Percentiles rank a stretch among this genome's conserved stretches.
Evolutionary conservation across 2,888 invertebrate genomes (phyloP).

Genomic region (Neoascia interrupta): DNA sequence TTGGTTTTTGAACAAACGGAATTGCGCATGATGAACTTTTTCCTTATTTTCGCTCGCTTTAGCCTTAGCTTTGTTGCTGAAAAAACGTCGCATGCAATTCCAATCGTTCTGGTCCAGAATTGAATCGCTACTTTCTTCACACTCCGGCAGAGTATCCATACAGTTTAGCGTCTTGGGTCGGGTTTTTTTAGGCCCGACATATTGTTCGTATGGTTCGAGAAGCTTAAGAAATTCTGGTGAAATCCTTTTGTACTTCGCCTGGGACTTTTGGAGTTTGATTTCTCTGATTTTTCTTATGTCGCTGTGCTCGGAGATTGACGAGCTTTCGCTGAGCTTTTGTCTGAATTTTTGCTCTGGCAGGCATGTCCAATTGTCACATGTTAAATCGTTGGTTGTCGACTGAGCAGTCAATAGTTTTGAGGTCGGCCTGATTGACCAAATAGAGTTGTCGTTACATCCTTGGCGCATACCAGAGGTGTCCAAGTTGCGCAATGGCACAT

Average conservation of each 20-base stretch:
- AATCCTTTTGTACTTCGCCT: conserved; percentile 29
- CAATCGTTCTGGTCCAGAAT: no score
- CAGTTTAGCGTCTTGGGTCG: no score
- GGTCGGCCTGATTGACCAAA: conserved; percentile 4
- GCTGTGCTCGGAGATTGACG: neutral
- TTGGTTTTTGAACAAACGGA: no score
- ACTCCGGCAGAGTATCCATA: neutral
- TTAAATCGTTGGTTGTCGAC: neutral
- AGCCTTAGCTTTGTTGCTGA: no score
- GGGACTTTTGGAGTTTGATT: neutral
- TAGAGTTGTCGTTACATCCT: conserved; percentile 24
- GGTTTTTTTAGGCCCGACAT: neutral
- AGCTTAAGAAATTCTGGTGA: conserved; percentile 50
- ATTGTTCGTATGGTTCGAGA: conserved; percentile 18
- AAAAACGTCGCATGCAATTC: no score
- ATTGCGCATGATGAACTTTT: no score
- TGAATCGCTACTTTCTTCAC: no score
- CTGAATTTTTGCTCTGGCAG: neutral
- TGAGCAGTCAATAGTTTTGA: neutral
- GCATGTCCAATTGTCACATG: neutral
- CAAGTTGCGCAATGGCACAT: neutral
- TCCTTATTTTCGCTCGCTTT: no score
- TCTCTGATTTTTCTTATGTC: neutral
- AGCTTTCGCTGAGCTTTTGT: no score
- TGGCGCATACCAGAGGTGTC: neutral